Evolutionary conservation across 2,113 vertebrate genomes (phyloP).

Genomic region (Theropithecus gelada): DNA sequence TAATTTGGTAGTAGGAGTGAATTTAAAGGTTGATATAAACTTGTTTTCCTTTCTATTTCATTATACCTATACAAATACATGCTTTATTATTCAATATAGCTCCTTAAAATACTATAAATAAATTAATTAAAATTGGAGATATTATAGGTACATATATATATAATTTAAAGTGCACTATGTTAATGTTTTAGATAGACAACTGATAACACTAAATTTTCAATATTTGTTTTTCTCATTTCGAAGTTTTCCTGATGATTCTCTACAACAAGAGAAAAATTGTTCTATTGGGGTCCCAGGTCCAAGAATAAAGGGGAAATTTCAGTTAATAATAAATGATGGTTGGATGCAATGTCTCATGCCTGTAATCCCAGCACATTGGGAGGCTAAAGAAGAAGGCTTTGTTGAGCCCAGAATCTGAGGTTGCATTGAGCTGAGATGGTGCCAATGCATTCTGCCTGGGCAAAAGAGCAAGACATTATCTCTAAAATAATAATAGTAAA

Average conservation of each 20-base stretch:
- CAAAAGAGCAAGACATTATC: too few relatives aligned
- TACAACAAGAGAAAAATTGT: not conserved
- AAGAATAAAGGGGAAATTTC: not conserved
- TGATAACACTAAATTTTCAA: not conserved
- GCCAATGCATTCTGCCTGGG: too few relatives aligned
- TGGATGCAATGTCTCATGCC: too few relatives aligned
- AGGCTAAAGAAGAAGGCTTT: too few relatives aligned
- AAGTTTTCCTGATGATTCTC: not conserved
- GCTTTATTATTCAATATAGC: not conserved
- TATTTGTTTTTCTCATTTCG: conserved; percentile 1
- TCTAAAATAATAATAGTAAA: too few relatives aligned
- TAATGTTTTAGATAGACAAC: not conserved
- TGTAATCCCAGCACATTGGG: too few relatives aligned
- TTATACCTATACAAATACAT: not conserved
- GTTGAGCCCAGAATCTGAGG: too few relatives aligned
- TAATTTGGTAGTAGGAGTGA: not conserved
- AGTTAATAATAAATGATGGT: not conserved
- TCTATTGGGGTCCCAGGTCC: not conserved
- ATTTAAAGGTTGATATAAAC: not conserved
- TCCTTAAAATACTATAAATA: not conserved
- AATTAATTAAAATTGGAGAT: not conserved
- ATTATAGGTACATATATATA: not conserved
- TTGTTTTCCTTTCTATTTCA: not conserved
- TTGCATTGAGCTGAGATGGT: too few relatives aligned
- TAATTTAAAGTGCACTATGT: not conserved